Percentiles rank a stretch among this genome's conserved stretches.
Evolutionary conservation across 2,797 vertebrate genomes (phyloP).

Genomic region (Xerus rutilus): DNA sequence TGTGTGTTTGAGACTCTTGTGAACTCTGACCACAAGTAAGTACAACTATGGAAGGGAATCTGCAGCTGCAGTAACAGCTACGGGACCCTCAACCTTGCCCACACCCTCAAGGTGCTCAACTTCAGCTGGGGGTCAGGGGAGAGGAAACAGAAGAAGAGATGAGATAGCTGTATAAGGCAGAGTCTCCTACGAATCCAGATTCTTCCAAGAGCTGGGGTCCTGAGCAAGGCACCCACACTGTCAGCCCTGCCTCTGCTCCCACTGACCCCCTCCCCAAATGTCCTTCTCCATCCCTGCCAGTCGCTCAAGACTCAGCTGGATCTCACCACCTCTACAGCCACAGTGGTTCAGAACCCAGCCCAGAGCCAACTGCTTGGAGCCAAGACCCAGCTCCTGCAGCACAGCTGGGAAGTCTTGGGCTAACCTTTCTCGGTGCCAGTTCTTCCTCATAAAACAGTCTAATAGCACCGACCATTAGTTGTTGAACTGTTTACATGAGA

Average conservation of each 20-base stretch:
- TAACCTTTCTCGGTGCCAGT: not conserved
- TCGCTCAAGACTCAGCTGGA: not conserved
- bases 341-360: not conserved
- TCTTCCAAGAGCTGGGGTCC: not conserved
- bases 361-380: too few relatives aligned
- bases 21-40: not conserved
- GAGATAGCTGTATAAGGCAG: not conserved
- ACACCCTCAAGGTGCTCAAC: not conserved
- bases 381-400: not conserved
- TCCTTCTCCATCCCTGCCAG: not conserved
- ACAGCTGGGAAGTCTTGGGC: not conserved
- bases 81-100: not conserved
- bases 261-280: not conserved
- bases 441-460: not conserved
- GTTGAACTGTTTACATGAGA: conserved; percentile 7
- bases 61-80: not conserved
- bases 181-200: not conserved
- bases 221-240: not conserved
- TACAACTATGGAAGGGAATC: not conserved
- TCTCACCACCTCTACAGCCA: not conserved
- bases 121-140: not conserved
- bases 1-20: not conserved
- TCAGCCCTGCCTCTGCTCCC: not conserved
- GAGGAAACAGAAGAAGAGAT: not conserved
- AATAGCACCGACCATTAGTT: not conserved